Percentiles rank a stretch among this genome's conserved stretches.
Conservation (phyloP, 2,888 invertebrate species). For the Anticlea derivata region DNA sequence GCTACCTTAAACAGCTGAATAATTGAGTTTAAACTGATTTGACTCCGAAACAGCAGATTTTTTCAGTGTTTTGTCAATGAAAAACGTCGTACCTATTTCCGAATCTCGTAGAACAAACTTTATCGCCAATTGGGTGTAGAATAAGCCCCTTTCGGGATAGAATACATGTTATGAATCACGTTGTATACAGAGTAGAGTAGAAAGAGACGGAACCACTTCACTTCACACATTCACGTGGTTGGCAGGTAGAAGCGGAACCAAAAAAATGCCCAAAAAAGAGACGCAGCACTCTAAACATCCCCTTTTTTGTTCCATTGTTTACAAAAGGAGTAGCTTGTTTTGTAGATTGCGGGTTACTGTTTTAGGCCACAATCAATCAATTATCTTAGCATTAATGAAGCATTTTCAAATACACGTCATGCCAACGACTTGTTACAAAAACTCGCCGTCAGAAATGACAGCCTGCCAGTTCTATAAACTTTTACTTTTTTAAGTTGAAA, state of each 20-base stretch:
- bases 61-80: no score
- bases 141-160: no score
- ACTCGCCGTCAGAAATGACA: conserved; percentile 29
- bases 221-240: conserved; percentile 73
- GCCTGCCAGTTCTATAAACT: conserved; percentile 28
- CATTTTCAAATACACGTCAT: background rate
- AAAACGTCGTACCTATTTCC: no score
- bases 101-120: no score
- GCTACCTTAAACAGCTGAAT: no score
- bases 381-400: conserved; percentile 14
- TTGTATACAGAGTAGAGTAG: conserved; percentile 34
- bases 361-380: conserved; percentile 36
- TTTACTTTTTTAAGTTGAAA: conserved; percentile 21
- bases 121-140: no score
- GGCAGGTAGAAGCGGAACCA: conserved; percentile 77
- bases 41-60: no score
- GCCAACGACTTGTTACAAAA: conserved; percentile 14
- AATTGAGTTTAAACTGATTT: no score
- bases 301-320: conserved; percentile 77
- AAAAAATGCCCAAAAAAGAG: conserved; percentile 73
- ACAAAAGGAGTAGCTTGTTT: conserved; percentile 66
- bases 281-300: conserved; percentile 78
- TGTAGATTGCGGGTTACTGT: conserved; percentile 66
- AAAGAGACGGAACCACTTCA: conserved; percentile 51
- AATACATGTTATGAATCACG: no score